phyloP scores from a whole-genome alignment of 1,140 invertebrate species.

The Pemphigus obesinymphae region DNA sequence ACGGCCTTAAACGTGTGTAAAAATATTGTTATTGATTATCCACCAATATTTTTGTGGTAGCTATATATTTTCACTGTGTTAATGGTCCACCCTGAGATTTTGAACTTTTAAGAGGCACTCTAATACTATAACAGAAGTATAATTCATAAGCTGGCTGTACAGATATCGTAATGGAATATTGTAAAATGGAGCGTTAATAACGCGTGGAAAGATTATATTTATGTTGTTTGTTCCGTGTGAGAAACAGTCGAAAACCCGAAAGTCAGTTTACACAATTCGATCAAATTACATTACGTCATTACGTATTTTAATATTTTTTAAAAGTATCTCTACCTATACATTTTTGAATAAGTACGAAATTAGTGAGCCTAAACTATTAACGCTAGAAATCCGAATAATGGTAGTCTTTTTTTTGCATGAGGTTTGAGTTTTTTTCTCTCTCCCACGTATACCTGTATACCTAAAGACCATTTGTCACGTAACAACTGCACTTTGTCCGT shows the following conservation, averaged over 20 bases:
- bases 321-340: background rate
- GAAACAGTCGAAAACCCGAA: background rate
- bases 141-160: background rate
- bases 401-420: background rate
- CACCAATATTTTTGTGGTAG: background rate
- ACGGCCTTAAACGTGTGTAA: too few relatives aligned
- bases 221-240: too few relatives aligned
- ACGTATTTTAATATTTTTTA: background rate
- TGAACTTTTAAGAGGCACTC: constrained; percentile 1
- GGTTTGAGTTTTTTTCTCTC: background rate
- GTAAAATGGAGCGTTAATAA: background rate
- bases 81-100: background rate
- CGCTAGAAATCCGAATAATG: background rate
- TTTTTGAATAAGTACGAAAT: background rate
- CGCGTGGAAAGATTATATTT: background rate
- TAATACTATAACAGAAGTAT: background rate
- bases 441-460: background rate
- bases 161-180: background rate
- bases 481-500: constrained; percentile 39
- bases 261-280: too few relatives aligned
- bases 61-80: background rate
- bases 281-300: background rate
- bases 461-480: constrained; percentile 36
- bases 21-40: background rate
- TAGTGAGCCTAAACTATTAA: background rate